Conservation (phyloP, 2,113 vertebrate genomes). For the Oenanthe oenanthe region DNA sequence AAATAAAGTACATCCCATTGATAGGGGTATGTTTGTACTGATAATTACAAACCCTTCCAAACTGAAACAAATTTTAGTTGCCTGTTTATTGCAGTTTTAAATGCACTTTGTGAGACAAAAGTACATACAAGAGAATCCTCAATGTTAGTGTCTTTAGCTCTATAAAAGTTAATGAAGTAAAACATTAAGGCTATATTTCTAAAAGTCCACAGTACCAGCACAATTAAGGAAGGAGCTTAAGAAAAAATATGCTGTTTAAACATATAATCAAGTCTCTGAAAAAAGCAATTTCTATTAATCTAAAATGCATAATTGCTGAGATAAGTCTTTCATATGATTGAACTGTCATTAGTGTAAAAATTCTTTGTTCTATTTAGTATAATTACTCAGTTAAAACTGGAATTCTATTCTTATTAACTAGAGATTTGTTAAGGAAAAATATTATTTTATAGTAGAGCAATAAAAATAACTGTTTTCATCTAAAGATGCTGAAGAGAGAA, state of each 20-base stretch:
- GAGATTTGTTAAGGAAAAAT: background rate
- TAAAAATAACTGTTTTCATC: background rate
- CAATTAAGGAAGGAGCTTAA: background rate
- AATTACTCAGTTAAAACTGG: background rate
- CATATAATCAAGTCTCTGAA: background rate
- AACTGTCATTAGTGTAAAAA: background rate
- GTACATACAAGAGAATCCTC: background rate
- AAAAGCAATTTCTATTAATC: background rate
- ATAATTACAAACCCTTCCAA: background rate
- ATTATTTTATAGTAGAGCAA: background rate
- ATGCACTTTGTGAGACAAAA: background rate
- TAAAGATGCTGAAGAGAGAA: background rate
- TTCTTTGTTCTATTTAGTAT: background rate
- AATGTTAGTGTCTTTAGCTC: background rate
- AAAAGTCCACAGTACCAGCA: background rate
- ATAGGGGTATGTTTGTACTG: background rate
- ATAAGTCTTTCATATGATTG: background rate
- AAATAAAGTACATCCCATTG: background rate
- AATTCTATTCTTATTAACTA: background rate
- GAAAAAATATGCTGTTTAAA: background rate
- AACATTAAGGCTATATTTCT: background rate
- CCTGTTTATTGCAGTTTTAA: background rate
- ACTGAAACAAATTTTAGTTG: background rate
- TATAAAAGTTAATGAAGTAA: conserved; percentile 26
- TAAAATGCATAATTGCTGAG: background rate